These are phyloP conservation scores for Cinclus cinclus DNA, from an alignment of 2,113 vertebrate genomes.

Conservation along the genomic window DNA sequence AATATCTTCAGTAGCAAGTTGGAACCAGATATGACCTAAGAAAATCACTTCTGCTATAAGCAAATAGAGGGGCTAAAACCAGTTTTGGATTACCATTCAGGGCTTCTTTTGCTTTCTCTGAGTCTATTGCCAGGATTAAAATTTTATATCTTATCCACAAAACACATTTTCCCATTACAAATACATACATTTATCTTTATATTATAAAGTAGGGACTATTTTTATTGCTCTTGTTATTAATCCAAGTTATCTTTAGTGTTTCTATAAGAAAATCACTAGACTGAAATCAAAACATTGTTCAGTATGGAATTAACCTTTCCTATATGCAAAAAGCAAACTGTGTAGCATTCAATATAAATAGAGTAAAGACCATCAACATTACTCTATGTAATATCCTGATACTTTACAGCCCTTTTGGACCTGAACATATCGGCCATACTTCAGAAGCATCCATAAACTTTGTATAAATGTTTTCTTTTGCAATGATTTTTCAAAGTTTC, in stretches of 20 bases:
- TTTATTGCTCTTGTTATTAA: conserved; percentile 44
- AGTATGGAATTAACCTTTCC: conserved; percentile 5
- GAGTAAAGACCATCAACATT: not conserved
- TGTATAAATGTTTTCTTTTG: conserved; percentile 63
- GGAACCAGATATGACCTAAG: not conserved
- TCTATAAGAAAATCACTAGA: conserved; percentile 12
- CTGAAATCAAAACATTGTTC: conserved; percentile 32
- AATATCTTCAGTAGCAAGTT: not conserved
- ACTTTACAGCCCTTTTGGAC: conserved; percentile 49
- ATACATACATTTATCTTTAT: conserved; percentile 14
- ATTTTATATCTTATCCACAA: conserved; percentile 9
- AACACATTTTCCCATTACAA: not conserved
- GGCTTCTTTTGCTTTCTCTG: not conserved
- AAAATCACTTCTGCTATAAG: not conserved
- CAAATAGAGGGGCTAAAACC: not conserved
- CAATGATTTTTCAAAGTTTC: conserved; percentile 62
- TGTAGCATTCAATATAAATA: conserved; percentile 15
- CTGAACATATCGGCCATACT: conserved; percentile 17
- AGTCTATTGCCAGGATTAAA: not conserved
- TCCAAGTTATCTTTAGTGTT: conserved; percentile 48
- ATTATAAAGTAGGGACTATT: conserved; percentile 34
- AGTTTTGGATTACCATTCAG: not conserved
- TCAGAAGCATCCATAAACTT: conserved; percentile 60
- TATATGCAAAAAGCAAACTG: conserved; percentile 16
- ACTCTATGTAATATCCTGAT: conserved; percentile 36